These are phyloP conservation scores for Platyrinchus mystaceus DNA, from an alignment of 2,797 vertebrate species.

Conservation along the genomic window DNA sequence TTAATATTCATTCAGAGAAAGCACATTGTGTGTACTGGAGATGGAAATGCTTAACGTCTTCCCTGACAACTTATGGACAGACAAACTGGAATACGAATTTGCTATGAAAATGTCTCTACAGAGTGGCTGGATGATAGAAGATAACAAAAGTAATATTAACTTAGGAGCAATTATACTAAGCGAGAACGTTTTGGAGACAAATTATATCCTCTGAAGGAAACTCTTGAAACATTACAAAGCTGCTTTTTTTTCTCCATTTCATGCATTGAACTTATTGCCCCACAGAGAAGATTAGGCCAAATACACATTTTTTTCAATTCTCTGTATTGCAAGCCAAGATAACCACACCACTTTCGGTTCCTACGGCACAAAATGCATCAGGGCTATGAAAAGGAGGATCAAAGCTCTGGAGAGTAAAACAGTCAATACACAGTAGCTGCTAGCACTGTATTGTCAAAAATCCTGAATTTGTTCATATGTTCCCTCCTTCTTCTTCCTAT, in stretches of 20 bases:
- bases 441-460: not conserved
- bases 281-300: not conserved
- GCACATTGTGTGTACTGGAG: not conserved
- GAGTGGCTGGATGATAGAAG: not conserved
- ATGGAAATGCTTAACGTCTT: not conserved
- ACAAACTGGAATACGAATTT: not conserved
- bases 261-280: not conserved
- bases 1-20: not conserved
- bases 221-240: not conserved
- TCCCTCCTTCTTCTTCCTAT: not conserved
- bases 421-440: not conserved
- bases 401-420: not conserved
- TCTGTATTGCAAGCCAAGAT: not conserved
- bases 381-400: not conserved
- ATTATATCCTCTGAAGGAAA: not conserved
- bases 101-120: not conserved
- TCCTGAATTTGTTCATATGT: not conserved
- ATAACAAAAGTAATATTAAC: constrained; percentile 16
- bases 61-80: not conserved
- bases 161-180: not conserved
- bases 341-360: not conserved
- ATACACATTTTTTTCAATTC: not conserved
- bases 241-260: not conserved
- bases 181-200: not conserved
- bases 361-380: not conserved